phyloP scores from a whole-genome alignment of 2,888 invertebrate species.

The Lasius fuliginosus region DNA sequence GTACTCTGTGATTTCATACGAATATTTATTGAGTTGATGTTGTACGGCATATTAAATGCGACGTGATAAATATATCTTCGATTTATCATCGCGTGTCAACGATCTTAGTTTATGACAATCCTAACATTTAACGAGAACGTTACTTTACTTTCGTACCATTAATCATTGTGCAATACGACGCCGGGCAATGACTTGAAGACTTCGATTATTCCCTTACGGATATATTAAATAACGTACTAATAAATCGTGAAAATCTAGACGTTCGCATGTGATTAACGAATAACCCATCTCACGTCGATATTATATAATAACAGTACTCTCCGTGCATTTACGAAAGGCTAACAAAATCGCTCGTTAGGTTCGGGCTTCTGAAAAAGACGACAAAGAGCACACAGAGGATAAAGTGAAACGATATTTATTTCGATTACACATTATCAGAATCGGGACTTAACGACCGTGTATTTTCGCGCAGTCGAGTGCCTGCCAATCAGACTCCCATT shows the following conservation, averaged over 20 bases:
- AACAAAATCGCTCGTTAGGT: slow-evolving; percentile 45
- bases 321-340: background rate
- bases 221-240: background rate
- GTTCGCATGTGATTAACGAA: slow-evolving; percentile 24
- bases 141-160: background rate
- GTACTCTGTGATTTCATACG: background rate
- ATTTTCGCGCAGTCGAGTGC: slow-evolving; percentile 20
- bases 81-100: slow-evolving; percentile 17
- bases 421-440: slow-evolving; percentile 42
- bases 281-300: background rate
- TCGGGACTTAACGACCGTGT: slow-evolving; percentile 31
- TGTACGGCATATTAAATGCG: background rate
- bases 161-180: slow-evolving; percentile 1
- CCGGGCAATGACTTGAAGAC: background rate
- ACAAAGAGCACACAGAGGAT: slow-evolving; percentile 10
- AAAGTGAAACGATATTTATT: slow-evolving; percentile 27
- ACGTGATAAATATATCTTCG: background rate
- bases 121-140: slow-evolving; percentile 14
- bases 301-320: slow-evolving; percentile 31
- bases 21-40: background rate
- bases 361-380: slow-evolving; percentile 36
- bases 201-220: background rate
- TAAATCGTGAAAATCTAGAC: slow-evolving; percentile 13
- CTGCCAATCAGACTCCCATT: slow-evolving; percentile 51
- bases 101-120: background rate